Conservation (phyloP, 2,888 invertebrate species). For the Syrista parreyssii region DNA sequence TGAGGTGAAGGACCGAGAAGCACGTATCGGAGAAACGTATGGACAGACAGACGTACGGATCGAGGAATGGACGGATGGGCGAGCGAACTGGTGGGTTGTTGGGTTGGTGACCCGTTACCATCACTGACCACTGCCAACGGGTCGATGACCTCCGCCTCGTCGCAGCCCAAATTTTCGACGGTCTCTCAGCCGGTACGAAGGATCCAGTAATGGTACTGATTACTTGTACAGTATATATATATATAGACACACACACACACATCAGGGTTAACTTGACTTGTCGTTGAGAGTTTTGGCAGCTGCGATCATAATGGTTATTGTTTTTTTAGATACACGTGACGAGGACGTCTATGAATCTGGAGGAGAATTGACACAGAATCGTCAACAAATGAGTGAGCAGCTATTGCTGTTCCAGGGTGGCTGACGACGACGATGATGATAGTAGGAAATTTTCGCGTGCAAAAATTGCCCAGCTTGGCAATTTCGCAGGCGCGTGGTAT, state of each 20-base stretch:
- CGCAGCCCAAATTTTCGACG: slow-evolving; percentile 44
- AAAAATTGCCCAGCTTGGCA: not conserved
- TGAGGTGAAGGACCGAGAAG: slow-evolving; percentile 54
- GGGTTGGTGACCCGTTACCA: slow-evolving; percentile 55
- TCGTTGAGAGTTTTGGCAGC: not conserved
- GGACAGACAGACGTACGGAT: not conserved
- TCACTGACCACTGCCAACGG: slow-evolving; percentile 65
- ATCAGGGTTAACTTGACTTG: not conserved
- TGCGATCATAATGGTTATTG: not conserved
- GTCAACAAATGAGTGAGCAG: not conserved
- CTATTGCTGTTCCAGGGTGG: not conserved
- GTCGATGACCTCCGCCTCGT: slow-evolving; percentile 54
- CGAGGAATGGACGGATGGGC: slow-evolving; percentile 32
- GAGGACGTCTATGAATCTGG: not conserved
- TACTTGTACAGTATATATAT: not conserved
- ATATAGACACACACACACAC: no score
- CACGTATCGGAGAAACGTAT: slow-evolving; percentile 24
- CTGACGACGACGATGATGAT: not conserved
- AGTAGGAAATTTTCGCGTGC: not conserved
- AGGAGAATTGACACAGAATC: not conserved
- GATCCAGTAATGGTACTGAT: not conserved
- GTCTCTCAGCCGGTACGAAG: not conserved
- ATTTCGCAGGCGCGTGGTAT: slow-evolving; percentile 9
- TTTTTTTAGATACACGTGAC: not conserved
- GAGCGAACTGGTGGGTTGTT: slow-evolving; percentile 31